These are phyloP conservation scores for Craseonycteris thonglongyai DNA, from an alignment of 2,113 vertebrate genomes.

Conservation along the genomic window DNA sequence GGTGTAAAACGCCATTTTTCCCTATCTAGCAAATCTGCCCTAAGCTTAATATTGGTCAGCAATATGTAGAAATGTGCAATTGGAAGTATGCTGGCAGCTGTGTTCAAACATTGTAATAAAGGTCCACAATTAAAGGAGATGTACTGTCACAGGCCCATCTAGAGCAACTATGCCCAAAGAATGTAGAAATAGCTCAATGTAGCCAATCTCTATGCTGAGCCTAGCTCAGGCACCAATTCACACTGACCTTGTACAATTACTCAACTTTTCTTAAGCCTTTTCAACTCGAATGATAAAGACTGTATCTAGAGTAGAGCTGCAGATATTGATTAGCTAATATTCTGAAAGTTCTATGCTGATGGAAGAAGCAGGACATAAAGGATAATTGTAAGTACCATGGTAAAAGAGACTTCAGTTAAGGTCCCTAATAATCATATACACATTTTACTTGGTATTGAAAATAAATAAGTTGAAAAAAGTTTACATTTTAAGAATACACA, in stretches of 20 bases:
- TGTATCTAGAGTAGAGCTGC: conserved; percentile 37
- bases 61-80: background rate
- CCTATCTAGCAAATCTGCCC: background rate
- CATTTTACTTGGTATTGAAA: background rate
- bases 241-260: conserved; percentile 54
- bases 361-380: background rate
- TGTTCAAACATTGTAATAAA: background rate
- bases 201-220: background rate
- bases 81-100: background rate
- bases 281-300: conserved; percentile 50
- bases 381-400: background rate
- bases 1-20: background rate
- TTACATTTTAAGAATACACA: background rate
- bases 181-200: background rate
- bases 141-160: background rate
- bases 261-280: conserved; percentile 51
- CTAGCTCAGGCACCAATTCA: background rate
- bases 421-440: background rate
- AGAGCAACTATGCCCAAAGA: background rate
- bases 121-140: background rate
- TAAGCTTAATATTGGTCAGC: background rate
- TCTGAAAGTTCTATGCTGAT: conserved; percentile 33
- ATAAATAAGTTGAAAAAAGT: background rate
- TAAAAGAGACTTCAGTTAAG: background rate
- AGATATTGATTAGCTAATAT: conserved; percentile 54